phyloP scores from a whole-genome alignment of 1,140 invertebrate species.

The Ips nitidus region DNA sequence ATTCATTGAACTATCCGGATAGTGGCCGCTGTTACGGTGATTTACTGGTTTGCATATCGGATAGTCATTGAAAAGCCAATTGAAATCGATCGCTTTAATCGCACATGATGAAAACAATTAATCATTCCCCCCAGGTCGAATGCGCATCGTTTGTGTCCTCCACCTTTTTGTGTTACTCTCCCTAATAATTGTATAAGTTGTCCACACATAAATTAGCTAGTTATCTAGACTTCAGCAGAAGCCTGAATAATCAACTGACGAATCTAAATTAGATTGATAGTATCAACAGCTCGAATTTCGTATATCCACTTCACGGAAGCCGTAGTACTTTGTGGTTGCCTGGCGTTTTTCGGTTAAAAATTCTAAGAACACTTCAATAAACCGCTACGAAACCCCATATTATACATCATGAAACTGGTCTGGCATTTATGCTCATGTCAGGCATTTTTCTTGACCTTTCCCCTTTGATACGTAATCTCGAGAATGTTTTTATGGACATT shows the following conservation, averaged over 20 bases:
- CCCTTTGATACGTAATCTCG: constrained; percentile 14
- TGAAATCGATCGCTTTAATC: constrained; percentile 51
- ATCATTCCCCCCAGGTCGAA: constrained; percentile 39
- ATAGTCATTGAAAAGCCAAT: constrained; percentile 52
- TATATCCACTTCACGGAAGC: neutral
- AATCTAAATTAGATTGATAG: constrained; percentile 9
- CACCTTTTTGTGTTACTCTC: neutral
- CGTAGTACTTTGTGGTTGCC: neutral
- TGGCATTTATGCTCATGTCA: constrained; percentile 16
- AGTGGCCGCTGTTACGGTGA: constrained; percentile 44
- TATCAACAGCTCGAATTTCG: neutral
- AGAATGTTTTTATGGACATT: constrained; percentile 18
- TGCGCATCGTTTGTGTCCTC: neutral
- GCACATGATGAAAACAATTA: constrained; percentile 53
- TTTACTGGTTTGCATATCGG: constrained; percentile 50
- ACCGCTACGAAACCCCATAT: constrained; percentile 8
- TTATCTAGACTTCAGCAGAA: neutral
- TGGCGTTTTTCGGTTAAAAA: constrained; percentile 12
- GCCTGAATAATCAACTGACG: neutral
- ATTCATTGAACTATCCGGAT: constrained; percentile 46
- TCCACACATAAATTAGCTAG: neutral
- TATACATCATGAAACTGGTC: constrained; percentile 20
- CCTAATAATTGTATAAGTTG: neutral
- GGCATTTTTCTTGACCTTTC: constrained; percentile 19
- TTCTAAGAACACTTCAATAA: constrained; percentile 11